A percentile compares a stretch with the other conserved stretches of the same genome.
phyloP scores from a whole-genome alignment of 2,888 invertebrate species.

The Seladonia tumulorum region DNA sequence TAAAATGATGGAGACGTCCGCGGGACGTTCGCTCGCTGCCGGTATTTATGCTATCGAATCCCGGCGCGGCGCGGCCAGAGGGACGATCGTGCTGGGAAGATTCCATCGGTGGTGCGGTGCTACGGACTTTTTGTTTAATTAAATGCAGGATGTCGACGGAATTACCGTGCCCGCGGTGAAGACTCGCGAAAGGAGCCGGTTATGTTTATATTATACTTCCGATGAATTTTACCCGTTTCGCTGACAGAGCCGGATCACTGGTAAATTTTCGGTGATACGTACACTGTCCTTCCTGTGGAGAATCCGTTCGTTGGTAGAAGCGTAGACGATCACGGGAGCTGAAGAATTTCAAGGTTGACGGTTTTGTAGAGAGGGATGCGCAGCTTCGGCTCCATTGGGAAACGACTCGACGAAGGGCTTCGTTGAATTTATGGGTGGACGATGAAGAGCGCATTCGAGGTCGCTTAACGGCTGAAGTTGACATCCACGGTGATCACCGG shows the following conservation, averaged over 20 bases:
- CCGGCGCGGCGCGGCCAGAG: neutral
- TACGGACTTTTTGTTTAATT: constrained; percentile 47
- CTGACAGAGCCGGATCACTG: neutral
- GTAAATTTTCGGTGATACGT: neutral
- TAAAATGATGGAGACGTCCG: neutral
- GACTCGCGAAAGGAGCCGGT: constrained; percentile 4
- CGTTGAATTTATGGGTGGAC: neutral
- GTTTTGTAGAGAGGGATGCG: neutral
- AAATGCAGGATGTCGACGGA: constrained; percentile 42
- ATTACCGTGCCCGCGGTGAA: constrained; percentile 29
- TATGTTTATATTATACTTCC: constrained; percentile 46
- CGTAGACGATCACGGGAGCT: neutral
- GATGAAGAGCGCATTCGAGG: neutral
- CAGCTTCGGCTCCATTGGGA: neutral
- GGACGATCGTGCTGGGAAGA: constrained; percentile 8
- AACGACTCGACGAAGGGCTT: neutral
- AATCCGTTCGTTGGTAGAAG: neutral
- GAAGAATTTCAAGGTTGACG: neutral
- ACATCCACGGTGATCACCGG: neutral
- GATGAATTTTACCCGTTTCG: constrained; percentile 22
- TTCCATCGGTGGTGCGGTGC: constrained; percentile 2
- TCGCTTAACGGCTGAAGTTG: neutral
- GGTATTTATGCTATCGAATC: constrained; percentile 50
- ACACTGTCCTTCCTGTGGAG: neutral
- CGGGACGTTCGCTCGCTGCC: neutral